Percentiles rank a stretch among this genome's conserved stretches.
phyloP scores from a whole-genome alignment of 2,113 vertebrate genomes.

The Siphamia tubifer region DNA sequence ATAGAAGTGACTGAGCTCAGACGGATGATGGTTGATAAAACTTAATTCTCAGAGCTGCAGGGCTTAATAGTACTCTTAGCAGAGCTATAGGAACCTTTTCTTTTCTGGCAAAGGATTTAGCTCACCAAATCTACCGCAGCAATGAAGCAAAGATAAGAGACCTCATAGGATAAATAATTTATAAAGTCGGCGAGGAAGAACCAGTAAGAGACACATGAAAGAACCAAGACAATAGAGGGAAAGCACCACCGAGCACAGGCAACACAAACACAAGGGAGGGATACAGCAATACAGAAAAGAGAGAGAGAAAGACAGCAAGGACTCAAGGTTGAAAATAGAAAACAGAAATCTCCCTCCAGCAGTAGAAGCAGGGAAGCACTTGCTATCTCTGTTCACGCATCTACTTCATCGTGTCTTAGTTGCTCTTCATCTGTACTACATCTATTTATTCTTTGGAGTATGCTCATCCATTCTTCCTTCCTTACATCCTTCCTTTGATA shows the following conservation, averaged over 20 bases:
- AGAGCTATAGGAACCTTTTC: slow-evolving; percentile 29
- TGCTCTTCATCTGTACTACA: not conserved
- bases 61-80: slow-evolving; percentile 43
- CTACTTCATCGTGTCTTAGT: not conserved
- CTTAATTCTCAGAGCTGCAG: slow-evolving; percentile 24
- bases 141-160: slow-evolving; percentile 60
- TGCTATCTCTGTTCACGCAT: not conserved
- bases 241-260: not conserved
- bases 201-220: slow-evolving; percentile 20
- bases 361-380: slow-evolving; percentile 25
- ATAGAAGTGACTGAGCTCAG: not conserved
- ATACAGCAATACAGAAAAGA: slow-evolving; percentile 4
- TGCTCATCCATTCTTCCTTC: slow-evolving; percentile 16
- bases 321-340: slow-evolving; percentile 47
- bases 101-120: slow-evolving; percentile 52
- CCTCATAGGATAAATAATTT: slow-evolving; percentile 68
- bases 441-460: slow-evolving; percentile 20
- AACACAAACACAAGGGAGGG: slow-evolving; percentile 19
- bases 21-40: slow-evolving; percentile 22
- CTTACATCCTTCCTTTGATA: slow-evolving; percentile 41
- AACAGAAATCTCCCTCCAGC: slow-evolving; percentile 33
- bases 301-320: slow-evolving; percentile 2
- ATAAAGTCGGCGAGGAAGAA: slow-evolving; percentile 40
- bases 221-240: slow-evolving; percentile 37
- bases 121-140: slow-evolving; percentile 55